Conservation (phyloP, 1,140 invertebrate species). For the Drosophila virilis region DNA sequence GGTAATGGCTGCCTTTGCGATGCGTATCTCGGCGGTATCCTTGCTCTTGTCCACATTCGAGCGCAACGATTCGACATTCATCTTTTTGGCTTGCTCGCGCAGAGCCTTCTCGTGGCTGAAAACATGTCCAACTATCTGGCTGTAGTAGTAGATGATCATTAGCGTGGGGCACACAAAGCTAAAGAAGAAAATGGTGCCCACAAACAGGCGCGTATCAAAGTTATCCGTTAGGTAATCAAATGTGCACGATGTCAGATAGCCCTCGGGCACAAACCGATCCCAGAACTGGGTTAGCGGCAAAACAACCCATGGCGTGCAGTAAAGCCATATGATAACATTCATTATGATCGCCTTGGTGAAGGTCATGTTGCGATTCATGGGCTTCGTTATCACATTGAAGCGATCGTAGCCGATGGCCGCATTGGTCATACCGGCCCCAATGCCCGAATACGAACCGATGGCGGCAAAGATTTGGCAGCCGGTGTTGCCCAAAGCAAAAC, state of each 20-base stretch:
- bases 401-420: conserved; percentile 84
- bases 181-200: conserved; percentile 89
- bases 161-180: conserved; percentile 91
- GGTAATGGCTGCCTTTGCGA: conserved; percentile 93
- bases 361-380: conserved; percentile 91
- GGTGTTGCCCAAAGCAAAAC: conserved; percentile 89
- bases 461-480: conserved; percentile 92
- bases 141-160: conserved; percentile 92
- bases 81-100: conserved; percentile 92
- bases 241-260: conserved; percentile 91
- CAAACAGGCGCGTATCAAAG: conserved; percentile 89
- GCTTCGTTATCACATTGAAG: conserved; percentile 91
- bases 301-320: conserved; percentile 91
- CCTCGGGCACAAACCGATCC: conserved; percentile 93
- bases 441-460: conserved; percentile 91
- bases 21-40: conserved; percentile 91
- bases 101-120: conserved; percentile 93
- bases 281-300: conserved; percentile 91
- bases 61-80: conserved; percentile 94
- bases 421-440: conserved; percentile 92
- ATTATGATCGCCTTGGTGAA: conserved; percentile 90
- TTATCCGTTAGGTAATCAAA: conserved; percentile 93
- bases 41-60: conserved; percentile 88
- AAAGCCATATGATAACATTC: conserved; percentile 90
- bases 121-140: conserved; percentile 93